Evolutionary conservation across 2,888 invertebrate species (phyloP).

Genomic region (Ecliptopera silaceata): DNA sequence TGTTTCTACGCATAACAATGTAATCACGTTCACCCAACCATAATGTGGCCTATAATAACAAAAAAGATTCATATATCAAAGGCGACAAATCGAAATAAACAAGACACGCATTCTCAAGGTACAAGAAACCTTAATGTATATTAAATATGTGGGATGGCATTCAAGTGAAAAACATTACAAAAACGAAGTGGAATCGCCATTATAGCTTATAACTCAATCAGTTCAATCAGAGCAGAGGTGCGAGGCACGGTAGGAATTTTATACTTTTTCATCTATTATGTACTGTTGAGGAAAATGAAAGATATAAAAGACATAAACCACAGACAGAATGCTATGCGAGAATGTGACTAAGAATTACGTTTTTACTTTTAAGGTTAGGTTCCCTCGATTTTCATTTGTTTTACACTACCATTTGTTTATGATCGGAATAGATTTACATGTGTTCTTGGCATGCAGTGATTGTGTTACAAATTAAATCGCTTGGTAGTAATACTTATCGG

Average conservation of each 20-base stretch:
- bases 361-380: too few species aligned
- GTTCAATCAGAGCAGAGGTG: slow-evolving; percentile 44
- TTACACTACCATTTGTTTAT: too few species aligned
- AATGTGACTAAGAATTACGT: too few species aligned
- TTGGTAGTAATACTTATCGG: too few species aligned
- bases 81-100: slow-evolving; percentile 79
- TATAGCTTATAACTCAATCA: slow-evolving; percentile 82
- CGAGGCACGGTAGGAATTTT: slow-evolving; percentile 70
- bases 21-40: slow-evolving; percentile 58
- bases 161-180: slow-evolving; percentile 77
- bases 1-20: slow-evolving; percentile 35
- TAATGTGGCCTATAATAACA: slow-evolving; percentile 69
- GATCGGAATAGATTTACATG: too few species aligned
- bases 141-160: slow-evolving; percentile 74
- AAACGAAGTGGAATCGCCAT: slow-evolving; percentile 76
- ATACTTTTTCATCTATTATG: slow-evolving; percentile 74
- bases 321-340: too few species aligned
- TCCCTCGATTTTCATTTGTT: too few species aligned
- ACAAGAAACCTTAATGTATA: slow-evolving; percentile 72
- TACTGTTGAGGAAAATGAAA: slow-evolving; percentile 51
- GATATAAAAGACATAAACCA: background rate
- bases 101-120: slow-evolving; percentile 66
- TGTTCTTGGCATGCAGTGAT: too few species aligned
- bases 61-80: slow-evolving; percentile 76
- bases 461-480: too few species aligned